phyloP scores from a whole-genome alignment of 2,888 invertebrate genomes.

The Notodonta dromedarius region DNA sequence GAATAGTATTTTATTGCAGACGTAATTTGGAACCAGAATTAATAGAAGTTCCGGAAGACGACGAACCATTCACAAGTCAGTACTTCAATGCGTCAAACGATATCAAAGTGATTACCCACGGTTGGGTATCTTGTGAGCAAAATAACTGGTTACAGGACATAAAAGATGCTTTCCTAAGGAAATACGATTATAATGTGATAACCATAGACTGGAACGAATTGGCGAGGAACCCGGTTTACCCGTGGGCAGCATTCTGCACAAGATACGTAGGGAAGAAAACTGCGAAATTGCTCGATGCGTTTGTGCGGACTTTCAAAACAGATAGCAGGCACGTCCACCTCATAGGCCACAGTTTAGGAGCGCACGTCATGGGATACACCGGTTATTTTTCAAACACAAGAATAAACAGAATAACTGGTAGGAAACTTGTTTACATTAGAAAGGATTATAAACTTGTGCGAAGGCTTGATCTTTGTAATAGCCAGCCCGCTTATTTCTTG shows the following conservation, averaged over 20 bases:
- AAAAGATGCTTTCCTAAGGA: constrained; percentile 68
- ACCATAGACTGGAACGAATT: constrained; percentile 77
- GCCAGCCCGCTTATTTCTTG: not conserved
- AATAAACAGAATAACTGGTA: constrained; percentile 85
- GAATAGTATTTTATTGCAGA: constrained; percentile 43
- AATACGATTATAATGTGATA: constrained; percentile 77
- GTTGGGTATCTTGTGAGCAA: constrained; percentile 76
- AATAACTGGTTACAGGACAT: constrained; percentile 67
- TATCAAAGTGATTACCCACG: constrained; percentile 81
- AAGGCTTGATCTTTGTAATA: no score
- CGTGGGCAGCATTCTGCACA: constrained; percentile 70
- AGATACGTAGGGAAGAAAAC: constrained; percentile 70
- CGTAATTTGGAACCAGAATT: constrained; percentile 59
- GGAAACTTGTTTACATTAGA: constrained; percentile 13
- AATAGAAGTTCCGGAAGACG: constrained; percentile 50
- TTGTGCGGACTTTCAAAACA: constrained; percentile 46
- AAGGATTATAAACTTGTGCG: no score
- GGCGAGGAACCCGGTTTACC: constrained; percentile 66
- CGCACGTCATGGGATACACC: constrained; percentile 85
- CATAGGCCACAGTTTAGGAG: constrained; percentile 84
- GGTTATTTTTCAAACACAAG: constrained; percentile 73
- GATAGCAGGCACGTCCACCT: constrained; percentile 60
- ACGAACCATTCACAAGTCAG: constrained; percentile 47
- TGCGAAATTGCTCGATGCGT: constrained; percentile 56
- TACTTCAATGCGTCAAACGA: constrained; percentile 70